These are phyloP conservation scores for Kryphioiulus occultus DNA, from an alignment of 2,888 invertebrate genomes.

Conservation along the genomic window DNA sequence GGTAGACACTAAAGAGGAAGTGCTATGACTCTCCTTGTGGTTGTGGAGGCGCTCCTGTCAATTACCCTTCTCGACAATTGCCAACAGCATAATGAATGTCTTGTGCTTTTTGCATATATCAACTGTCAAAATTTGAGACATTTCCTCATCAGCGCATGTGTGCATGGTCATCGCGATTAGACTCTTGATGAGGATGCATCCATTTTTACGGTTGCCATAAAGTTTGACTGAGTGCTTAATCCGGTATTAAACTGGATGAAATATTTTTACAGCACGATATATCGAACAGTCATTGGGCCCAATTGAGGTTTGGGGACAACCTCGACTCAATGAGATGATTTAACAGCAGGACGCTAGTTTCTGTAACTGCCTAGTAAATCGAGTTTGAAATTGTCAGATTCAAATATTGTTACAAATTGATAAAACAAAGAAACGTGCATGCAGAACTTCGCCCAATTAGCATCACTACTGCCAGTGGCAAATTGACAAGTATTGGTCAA, in stretches of 20 bases:
- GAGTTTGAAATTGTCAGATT: neutral
- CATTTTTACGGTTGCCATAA: conserved; percentile 12
- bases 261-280: neutral
- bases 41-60: neutral
- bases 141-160: neutral
- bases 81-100: conserved; percentile 16
- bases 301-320: neutral
- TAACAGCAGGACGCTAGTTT: neutral
- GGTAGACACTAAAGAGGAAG: neutral
- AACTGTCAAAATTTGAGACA: conserved; percentile 9
- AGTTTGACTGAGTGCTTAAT: neutral
- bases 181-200: neutral
- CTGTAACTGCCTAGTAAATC: neutral
- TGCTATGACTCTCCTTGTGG: neutral
- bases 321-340: neutral
- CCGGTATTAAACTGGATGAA: conserved; percentile 1
- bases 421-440: neutral
- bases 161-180: neutral
- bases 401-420: neutral
- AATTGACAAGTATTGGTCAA: too few relatives aligned
- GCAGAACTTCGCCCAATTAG: neutral
- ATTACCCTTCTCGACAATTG: neutral
- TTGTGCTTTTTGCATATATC: conserved; percentile 8
- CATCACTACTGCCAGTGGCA: neutral
- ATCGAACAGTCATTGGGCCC: neutral